Evolutionary conservation across 2,888 invertebrate genomes (phyloP).

Genomic region (Tetanocera ferruginea): DNA sequence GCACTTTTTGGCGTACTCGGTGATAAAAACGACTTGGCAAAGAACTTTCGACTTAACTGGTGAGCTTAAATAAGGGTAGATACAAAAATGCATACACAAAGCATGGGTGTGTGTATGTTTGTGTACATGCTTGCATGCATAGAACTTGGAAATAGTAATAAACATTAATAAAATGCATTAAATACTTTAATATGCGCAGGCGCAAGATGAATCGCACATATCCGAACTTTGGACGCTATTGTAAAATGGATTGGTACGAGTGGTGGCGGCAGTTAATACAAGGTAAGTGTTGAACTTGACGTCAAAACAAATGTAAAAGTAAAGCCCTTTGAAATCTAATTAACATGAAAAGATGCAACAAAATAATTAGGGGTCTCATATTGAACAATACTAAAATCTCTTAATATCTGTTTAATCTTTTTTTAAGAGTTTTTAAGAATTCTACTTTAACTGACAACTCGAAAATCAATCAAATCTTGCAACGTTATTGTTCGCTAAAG

Average conservation of each 20-base stretch:
- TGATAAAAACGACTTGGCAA: slow-evolving; percentile 73
- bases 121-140: no score
- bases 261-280: slow-evolving; percentile 81
- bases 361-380: no score
- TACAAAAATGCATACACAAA: no score
- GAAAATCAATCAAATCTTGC: neutral
- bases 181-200: slow-evolving; percentile 51
- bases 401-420: no score
- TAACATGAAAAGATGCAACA: neutral
- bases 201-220: slow-evolving; percentile 75
- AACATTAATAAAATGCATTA: slow-evolving; percentile 1
- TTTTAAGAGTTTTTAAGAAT: no score
- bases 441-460: no score
- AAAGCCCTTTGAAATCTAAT: neutral
- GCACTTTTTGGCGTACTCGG: slow-evolving; percentile 77
- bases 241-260: slow-evolving; percentile 79
- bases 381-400: no score
- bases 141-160: no score
- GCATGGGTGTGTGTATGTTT: neutral
- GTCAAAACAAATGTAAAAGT: neutral
- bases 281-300: slow-evolving; percentile 52
- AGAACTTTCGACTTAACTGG: slow-evolving; percentile 78
- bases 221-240: slow-evolving; percentile 84
- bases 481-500: neutral
- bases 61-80: slow-evolving; percentile 55